A percentile compares a stretch with the other conserved stretches of the same genome.
Conservation (phyloP, 92 coral and sea anemone genomes). For the Heliopora coerulea region DNA sequence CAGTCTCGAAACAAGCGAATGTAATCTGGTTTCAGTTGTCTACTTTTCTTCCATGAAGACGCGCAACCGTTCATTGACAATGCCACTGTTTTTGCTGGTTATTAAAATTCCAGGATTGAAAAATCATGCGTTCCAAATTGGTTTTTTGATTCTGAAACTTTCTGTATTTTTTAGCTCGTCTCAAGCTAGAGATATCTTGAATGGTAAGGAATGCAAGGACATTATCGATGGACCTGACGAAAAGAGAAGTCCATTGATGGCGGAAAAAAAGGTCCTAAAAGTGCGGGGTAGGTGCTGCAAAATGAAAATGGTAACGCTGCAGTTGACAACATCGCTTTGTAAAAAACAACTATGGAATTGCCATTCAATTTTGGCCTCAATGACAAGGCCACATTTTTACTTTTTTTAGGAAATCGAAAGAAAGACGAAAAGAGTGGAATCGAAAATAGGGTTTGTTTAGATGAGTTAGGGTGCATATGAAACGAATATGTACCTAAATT, state of each 20-base stretch:
- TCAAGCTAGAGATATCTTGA: conserved; percentile 21
- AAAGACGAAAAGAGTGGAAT: not conserved
- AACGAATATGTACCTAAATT: too few relatives aligned
- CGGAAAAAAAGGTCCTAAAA: not conserved
- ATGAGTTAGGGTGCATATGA: not conserved
- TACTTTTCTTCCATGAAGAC: too few relatives aligned
- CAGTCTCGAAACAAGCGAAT: too few relatives aligned
- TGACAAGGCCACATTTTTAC: not conserved
- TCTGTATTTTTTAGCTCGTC: conserved; percentile 13
- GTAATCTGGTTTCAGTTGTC: too few relatives aligned
- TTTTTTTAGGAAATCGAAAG: conserved; percentile 1
- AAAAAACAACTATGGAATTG: too few relatives aligned
- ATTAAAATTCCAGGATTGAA: too few relatives aligned
- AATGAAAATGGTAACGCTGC: not conserved
- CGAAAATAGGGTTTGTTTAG: not conserved
- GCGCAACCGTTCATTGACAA: too few relatives aligned
- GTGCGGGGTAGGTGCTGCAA: not conserved
- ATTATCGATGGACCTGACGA: conserved; percentile 63
- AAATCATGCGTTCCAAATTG: too few relatives aligned
- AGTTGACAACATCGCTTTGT: too few relatives aligned
- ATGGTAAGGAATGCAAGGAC: conserved; percentile 65
- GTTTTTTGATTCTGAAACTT: too few relatives aligned
- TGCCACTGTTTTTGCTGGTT: too few relatives aligned
- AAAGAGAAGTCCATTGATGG: conserved; percentile 54
- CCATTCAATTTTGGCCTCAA: too few relatives aligned